These are phyloP conservation scores for Beaufortia kweichowensis DNA, from an alignment of 2,113 vertebrate genomes.

Conservation along the genomic window DNA sequence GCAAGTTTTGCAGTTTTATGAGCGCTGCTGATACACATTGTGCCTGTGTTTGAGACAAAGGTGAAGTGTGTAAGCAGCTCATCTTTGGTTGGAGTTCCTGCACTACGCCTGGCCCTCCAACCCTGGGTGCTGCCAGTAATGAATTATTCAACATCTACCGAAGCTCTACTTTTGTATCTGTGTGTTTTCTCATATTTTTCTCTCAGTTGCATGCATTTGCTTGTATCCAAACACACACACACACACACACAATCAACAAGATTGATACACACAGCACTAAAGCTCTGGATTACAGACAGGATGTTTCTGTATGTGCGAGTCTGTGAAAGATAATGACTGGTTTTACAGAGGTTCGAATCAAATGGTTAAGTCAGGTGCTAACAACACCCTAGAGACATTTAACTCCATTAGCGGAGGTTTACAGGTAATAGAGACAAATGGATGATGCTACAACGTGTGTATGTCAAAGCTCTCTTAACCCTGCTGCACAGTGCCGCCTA, in stretches of 20 bases:
- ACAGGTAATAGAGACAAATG: constrained; percentile 46
- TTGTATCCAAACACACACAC: background rate
- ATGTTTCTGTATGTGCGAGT: background rate
- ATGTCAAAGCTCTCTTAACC: constrained; percentile 27
- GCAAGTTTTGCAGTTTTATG: background rate
- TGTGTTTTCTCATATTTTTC: constrained; percentile 23
- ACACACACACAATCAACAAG: constrained; percentile 10
- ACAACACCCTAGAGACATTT: constrained; percentile 37
- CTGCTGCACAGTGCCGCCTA: background rate
- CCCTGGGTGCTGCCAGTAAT: constrained; percentile 13
- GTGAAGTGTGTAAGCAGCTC: constrained; percentile 21
- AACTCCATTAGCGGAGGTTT: constrained; percentile 38
- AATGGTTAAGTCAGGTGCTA: constrained; percentile 33
- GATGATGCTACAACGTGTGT: background rate
- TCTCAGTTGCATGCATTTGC: background rate
- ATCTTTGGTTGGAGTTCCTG: constrained; percentile 37
- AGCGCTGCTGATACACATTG: background rate
- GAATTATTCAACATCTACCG: constrained; percentile 56
- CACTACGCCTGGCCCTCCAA: background rate
- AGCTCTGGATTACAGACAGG: too few relatives aligned
- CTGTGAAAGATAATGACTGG: constrained; percentile 6
- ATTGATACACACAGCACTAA: background rate
- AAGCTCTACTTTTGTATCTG: constrained; percentile 35
- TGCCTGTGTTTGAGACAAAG: constrained; percentile 25
- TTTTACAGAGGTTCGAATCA: constrained; percentile 36